Base-by-base conservation (phyloP, 2,113 vertebrate genomes). In the Ellobius talpinus region DNA sequence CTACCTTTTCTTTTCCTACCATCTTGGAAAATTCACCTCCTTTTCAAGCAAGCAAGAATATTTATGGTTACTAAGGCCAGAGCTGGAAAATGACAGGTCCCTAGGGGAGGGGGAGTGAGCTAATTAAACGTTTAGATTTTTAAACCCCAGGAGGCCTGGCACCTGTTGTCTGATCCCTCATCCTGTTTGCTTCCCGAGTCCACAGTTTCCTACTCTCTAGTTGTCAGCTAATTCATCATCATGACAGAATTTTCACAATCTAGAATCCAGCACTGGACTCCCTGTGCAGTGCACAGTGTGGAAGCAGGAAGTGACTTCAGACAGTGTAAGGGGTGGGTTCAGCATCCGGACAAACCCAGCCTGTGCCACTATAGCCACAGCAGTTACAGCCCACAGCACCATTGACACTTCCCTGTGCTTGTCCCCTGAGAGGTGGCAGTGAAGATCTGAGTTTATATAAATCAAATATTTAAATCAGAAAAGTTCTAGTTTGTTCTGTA, bases 371-470 rank as follows among this genome's bases (percentile, higher is more conserved):
- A 65, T 52, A 84, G 26, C 42, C 52, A 65, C 23, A 72, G 63
- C 47, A 89, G 23, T 42, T 63, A 14, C 58, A 39, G n/a, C 7
- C 24, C 66, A 12, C 13, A 0, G 52, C 39, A 16, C 23, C 21
- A 17, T 72, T 72, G 42, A 26, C 11, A 13, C 70, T 13, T n/a
- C 21, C 19, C 79, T 58, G 42, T n/a, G 33, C 31, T 24, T 65
- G 16, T 92, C 16, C 33, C 17, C 55, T 47, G 24, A 29, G 70
- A 78, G 78, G 52, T 45, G 42, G 47, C 23, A 81, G 47, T 7
- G 23, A 91, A 91, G n/a, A 58, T 66, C 45, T 74, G 82, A 87
- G n/a, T 68, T 82, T 87, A 74, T 91, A 58, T 74, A 50, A 65
- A 73, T 87, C 66, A 72, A 14, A 58, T 12, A 29, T 76, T 84